These are phyloP conservation scores for Stenoptilia bipunctidactyla DNA, from an alignment of 2,888 invertebrate species.

Conservation along the genomic window DNA sequence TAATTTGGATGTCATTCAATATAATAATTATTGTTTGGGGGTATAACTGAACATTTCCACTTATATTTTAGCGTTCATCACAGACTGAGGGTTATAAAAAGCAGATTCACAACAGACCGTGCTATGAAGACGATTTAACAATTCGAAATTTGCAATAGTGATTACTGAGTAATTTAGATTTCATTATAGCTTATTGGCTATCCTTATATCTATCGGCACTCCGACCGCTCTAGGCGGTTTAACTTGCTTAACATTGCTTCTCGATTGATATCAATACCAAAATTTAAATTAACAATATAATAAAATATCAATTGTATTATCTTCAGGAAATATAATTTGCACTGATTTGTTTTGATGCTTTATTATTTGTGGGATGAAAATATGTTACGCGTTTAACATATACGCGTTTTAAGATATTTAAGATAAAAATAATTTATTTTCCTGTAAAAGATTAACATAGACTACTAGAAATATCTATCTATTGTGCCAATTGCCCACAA, in stretches of 20 bases:
- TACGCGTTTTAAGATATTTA: no score
- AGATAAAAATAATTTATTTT: no score
- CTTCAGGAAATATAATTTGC: no score
- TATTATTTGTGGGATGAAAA: no score
- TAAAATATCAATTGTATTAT: slow-evolving; percentile 71
- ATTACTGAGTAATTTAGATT: slow-evolving; percentile 67
- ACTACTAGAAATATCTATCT: no score
- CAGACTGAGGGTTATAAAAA: slow-evolving; percentile 69
- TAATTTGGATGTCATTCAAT: slow-evolving; percentile 32
- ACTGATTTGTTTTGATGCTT: no score
- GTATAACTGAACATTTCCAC: slow-evolving; percentile 56
- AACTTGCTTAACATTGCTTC: slow-evolving; percentile 59
- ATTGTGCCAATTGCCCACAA: no score
- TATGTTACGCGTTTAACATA: no score
- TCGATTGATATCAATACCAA: slow-evolving; percentile 65
- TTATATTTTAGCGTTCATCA: slow-evolving; percentile 68
- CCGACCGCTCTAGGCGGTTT: slow-evolving; percentile 46
- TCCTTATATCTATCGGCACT: slow-evolving; percentile 64
- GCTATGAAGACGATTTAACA: slow-evolving; percentile 65
- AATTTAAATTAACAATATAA: slow-evolving; percentile 68
- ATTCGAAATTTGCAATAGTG: slow-evolving; percentile 65
- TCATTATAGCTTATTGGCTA: slow-evolving; percentile 64
- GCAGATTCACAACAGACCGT: slow-evolving; percentile 67
- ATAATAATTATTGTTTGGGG: slow-evolving; percentile 42
- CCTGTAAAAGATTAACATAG: no score